These are phyloP conservation scores for Lindbergichthys nudifrons DNA, from an alignment of 2,797 vertebrate genomes.

Conservation along the genomic window DNA sequence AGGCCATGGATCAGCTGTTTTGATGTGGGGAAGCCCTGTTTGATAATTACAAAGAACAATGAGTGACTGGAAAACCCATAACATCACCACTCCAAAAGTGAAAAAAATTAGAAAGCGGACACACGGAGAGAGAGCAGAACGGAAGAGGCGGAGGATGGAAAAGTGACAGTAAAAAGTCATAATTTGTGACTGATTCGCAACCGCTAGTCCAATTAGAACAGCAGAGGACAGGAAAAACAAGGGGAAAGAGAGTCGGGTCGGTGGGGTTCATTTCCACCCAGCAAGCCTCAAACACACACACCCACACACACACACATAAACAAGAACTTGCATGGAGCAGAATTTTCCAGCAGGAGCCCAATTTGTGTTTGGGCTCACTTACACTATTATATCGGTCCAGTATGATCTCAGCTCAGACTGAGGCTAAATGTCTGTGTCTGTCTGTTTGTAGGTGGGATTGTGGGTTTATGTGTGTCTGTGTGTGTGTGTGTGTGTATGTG, in stretches of 20 bases:
- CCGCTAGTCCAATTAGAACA: constrained; percentile 80
- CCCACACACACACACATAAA: constrained; percentile 51
- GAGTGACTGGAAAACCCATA: constrained; percentile 80
- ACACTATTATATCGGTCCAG: constrained; percentile 78
- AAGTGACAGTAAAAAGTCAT: constrained; percentile 75
- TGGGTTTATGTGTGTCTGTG: constrained; percentile 26
- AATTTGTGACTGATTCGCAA: constrained; percentile 84
- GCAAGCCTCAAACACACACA: constrained; percentile 63
- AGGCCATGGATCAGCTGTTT: constrained; percentile 62
- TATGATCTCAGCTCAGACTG: constrained; percentile 84
- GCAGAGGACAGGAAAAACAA: constrained; percentile 72
- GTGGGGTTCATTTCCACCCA: constrained; percentile 76
- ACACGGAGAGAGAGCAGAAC: constrained; percentile 16
- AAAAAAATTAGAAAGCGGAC: constrained; percentile 44
- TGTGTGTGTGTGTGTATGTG: constrained; percentile 2
- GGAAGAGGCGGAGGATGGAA: constrained; percentile 44
- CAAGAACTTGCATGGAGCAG: constrained; percentile 65
- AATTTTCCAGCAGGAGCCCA: constrained; percentile 81
- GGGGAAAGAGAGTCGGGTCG: constrained; percentile 68
- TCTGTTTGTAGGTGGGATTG: constrained; percentile 73
- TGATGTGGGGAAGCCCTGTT: constrained; percentile 81
- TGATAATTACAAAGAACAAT: constrained; percentile 73
- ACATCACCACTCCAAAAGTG: constrained; percentile 70
- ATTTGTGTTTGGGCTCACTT: constrained; percentile 85
- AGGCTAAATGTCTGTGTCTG: constrained; percentile 76